Percentiles rank a stretch among this genome's conserved stretches.
phyloP scores from a whole-genome alignment of 2,113 vertebrate species.

The Aphyosemion australe region DNA sequence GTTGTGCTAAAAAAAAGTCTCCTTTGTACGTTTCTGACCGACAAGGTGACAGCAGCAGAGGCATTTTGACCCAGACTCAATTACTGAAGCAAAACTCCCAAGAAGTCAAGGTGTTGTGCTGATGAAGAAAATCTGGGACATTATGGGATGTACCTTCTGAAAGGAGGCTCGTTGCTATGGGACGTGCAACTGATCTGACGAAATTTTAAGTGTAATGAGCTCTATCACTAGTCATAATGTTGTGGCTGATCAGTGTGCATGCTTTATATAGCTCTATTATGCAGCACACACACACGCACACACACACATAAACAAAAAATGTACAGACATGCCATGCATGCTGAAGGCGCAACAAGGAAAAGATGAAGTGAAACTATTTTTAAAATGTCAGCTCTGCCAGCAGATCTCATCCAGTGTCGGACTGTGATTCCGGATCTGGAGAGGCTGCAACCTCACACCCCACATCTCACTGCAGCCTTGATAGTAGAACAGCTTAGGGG shows the following conservation, averaged over 20 bases:
- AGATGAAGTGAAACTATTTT: background rate
- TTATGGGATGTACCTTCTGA: background rate
- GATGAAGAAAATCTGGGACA: background rate
- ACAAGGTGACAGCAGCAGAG: background rate
- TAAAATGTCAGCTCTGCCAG: constrained; percentile 8
- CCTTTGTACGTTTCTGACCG: background rate
- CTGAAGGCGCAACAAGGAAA: background rate
- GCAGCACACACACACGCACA: too few relatives aligned
- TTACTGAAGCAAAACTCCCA: too few relatives aligned
- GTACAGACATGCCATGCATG: constrained; percentile 2
- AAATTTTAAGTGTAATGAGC: background rate
- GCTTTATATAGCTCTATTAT: too few relatives aligned
- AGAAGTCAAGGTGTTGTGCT: background rate
- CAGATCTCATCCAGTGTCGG: background rate
- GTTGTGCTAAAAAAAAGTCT: background rate
- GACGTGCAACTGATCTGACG: too few relatives aligned
- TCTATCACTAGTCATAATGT: background rate
- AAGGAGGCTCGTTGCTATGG: too few relatives aligned
- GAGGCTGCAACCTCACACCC: constrained; percentile 11
- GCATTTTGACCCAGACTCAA: background rate
- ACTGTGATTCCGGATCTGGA: background rate
- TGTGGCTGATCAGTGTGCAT: background rate
- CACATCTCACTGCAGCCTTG: background rate
- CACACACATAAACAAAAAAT: background rate
- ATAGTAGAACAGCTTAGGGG: background rate